Evolutionary conservation across 1,140 invertebrate genomes (phyloP), one percentile per base, ranked within the genome.

Genomic region (Magallana angulata): DNA sequence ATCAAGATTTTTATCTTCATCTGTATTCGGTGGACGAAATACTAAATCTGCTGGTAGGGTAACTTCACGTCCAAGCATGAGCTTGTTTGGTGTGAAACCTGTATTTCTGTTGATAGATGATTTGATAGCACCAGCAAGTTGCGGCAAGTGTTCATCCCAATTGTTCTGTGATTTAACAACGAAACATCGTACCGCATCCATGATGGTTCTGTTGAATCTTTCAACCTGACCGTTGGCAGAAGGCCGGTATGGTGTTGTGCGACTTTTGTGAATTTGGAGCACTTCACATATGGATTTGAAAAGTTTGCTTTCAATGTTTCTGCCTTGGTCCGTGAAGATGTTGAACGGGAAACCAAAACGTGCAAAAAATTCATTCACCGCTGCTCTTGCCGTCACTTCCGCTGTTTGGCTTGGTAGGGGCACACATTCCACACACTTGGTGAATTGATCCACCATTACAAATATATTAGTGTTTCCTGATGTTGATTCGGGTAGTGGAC

Each of bases 141-240:
- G 60, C 24, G 56, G 48, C 30, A 86, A 18, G 48, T 83, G n/a
- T 60, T 81, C 48, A 57, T 24, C 56, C 5, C 87, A 64, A n/a
- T 6, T 76, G 76, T 14, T 14, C 18, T 60, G 62, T 16, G 18
- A 62, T 36, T 58, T 87, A 8, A 5, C n/a, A 3, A 84, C 18
- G 24, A 86, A 85, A 83, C 88, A 89, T 7, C 71, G 76, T n/a
- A 86, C 87, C 8, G 82, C 82, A 68, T 86, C 59, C 58, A 86
- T 89, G 12, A 89, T 48, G 3, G 82, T 87, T 16, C 85, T 24
- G n/a, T 89, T 89, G 57, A 36, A 87, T 30, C 88, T 12, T 18
- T 89, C 88, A 4, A 85, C 86, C 57, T 85, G 89, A 1, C 86
- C 89, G 62, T 89, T 89, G 1, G 86, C 16, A 24, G 86, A 88